phyloP scores from a whole-genome alignment of 1,140 invertebrate genomes.

The Grapholita molesta region DNA sequence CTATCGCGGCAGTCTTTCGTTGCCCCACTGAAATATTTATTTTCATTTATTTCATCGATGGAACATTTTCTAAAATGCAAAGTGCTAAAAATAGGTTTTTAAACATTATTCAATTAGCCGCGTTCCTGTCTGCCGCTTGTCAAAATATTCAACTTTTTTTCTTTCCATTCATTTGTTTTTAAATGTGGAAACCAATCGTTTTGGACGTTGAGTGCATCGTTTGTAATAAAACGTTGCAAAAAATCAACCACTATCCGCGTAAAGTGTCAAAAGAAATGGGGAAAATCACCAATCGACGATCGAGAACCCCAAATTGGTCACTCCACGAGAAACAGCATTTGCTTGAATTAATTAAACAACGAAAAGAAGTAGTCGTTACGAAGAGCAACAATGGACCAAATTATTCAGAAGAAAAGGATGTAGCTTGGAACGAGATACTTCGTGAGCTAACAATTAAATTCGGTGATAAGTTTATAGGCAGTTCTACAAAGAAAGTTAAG shows the following conservation, averaged over 20 bases:
- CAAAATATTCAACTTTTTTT: conserved; percentile 45
- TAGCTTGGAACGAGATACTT: conserved; percentile 71
- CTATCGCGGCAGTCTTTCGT: conserved; percentile 14
- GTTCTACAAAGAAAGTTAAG: conserved; percentile 68
- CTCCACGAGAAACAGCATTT: conserved; percentile 64
- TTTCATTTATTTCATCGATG: conserved; percentile 35
- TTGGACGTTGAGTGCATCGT: conserved; percentile 73
- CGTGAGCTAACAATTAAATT: conserved; percentile 51
- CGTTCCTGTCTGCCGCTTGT: conserved; percentile 40
- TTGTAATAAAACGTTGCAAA: conserved; percentile 75
- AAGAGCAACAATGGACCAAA: conserved; percentile 62
- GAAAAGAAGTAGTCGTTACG: conserved; percentile 59
- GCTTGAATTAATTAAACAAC: conserved; percentile 64
- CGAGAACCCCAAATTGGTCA: conserved; percentile 69
- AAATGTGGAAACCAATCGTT: conserved; percentile 70
- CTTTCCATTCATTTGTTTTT: conserved; percentile 64
- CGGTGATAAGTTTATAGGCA: conserved; percentile 59
- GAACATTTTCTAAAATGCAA: conserved; percentile 31
- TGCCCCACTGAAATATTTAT: conserved; percentile 40
- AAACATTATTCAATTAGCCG: conserved; percentile 48
- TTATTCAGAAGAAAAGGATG: conserved; percentile 63
- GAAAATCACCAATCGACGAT: conserved; percentile 51
- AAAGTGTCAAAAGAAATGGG: conserved; percentile 51
- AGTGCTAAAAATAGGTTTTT: conserved; percentile 43
- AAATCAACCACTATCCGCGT: conserved; percentile 61